These are phyloP conservation scores for Thryonomys swinderianus DNA, from an alignment of 2,113 vertebrate species.

Conservation along the genomic window DNA sequence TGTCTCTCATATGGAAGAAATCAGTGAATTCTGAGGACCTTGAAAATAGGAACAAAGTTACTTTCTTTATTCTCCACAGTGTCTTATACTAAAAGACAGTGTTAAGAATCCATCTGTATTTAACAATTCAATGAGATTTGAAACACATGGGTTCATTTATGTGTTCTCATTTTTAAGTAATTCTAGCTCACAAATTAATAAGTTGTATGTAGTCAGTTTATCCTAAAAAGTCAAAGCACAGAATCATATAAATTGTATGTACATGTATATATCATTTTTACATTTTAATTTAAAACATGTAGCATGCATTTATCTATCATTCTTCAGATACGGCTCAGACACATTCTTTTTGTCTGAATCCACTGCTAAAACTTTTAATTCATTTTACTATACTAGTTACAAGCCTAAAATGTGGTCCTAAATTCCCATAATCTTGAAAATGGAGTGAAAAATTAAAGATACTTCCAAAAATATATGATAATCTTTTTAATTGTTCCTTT, in stretches of 20 bases:
- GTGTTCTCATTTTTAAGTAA: constrained; percentile 32
- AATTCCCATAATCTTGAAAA: neutral
- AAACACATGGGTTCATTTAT: neutral
- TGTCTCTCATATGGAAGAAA: neutral
- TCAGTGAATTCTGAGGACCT: neutral
- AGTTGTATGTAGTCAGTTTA: neutral
- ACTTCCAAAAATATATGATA: neutral
- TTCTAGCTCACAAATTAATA: neutral
- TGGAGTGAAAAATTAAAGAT: neutral
- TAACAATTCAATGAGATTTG: neutral
- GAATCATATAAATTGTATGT: constrained; percentile 6
- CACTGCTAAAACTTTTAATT: neutral
- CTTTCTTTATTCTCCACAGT: neutral
- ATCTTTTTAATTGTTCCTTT: neutral
- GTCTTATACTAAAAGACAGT: neutral
- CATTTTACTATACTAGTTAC: neutral
- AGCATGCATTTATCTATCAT: neutral
- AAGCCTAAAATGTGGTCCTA: neutral
- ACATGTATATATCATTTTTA: neutral
- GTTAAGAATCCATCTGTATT: neutral
- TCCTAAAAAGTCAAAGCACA: neutral
- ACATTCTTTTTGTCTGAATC: neutral
- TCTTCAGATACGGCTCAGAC: neutral
- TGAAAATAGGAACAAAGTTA: neutral
- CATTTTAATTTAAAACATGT: neutral